These are phyloP conservation scores for Diabrotica balteata DNA, from an alignment of 2,888 invertebrate species.

Conservation along the genomic window DNA sequence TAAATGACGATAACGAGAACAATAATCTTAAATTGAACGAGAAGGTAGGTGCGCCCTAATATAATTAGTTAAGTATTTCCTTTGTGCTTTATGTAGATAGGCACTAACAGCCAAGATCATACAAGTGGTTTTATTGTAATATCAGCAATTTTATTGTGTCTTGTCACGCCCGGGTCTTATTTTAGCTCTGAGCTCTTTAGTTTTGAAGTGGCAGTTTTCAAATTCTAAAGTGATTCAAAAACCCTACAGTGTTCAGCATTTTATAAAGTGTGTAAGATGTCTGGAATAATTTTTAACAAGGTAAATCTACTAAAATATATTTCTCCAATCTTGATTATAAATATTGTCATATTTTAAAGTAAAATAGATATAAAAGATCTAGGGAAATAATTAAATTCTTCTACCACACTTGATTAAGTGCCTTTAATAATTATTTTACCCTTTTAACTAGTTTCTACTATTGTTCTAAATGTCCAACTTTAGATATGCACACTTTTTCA, in stretches of 20 bases:
- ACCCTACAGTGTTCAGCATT: neutral
- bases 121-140: conserved; percentile 18
- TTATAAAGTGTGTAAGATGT: neutral
- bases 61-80: conserved; percentile 1
- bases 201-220: conserved; percentile 6
- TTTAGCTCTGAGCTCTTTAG: neutral
- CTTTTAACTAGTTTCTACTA: too few relatives aligned
- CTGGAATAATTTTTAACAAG: neutral
- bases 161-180: conserved; percentile 6
- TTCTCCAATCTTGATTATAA: too few relatives aligned
- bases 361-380: too few relatives aligned
- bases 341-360: too few relatives aligned
- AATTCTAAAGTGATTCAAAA: conserved; percentile 1
- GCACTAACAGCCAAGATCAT: conserved; percentile 1
- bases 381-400: too few relatives aligned
- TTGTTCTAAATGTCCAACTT: too few relatives aligned
- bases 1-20: conserved; percentile 15
- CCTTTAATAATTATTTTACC: too few relatives aligned
- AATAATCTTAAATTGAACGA: conserved; percentile 20
- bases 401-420: too few relatives aligned
- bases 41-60: conserved; percentile 28
- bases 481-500: too few relatives aligned
- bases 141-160: conserved; percentile 25
- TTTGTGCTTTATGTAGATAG: conserved; percentile 11
- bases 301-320: neutral